phyloP scores from a whole-genome alignment of 2,113 vertebrate genomes.

The Garra rufa region DNA sequence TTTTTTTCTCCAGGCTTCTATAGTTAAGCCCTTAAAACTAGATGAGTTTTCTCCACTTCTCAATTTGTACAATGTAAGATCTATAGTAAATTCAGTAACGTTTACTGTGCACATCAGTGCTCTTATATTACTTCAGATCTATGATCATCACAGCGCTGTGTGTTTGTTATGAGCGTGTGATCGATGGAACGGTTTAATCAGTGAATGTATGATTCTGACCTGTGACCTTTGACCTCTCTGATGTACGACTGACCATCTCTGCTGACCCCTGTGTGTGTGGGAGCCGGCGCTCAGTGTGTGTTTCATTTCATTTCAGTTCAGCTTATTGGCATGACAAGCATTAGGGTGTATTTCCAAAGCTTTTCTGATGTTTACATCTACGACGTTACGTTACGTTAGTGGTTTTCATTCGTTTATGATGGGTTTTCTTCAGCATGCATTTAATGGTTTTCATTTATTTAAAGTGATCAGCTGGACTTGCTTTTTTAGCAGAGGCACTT shows the following conservation, averaged over 20 bases:
- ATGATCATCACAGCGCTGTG: not conserved
- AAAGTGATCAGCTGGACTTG: not conserved
- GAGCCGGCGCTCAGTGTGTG: not conserved
- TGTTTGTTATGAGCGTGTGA: not conserved
- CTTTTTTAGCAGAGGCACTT: not conserved
- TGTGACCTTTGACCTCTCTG: slow-evolving; percentile 28
- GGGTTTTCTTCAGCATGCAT: not conserved
- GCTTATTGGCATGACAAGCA: not conserved
- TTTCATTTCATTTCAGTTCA: not conserved
- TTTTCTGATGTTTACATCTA: no score
- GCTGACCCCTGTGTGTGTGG: slow-evolving; percentile 23
- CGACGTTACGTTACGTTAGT: no score
- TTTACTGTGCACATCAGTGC: not conserved
- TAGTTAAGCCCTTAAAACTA: no score
- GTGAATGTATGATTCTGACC: slow-evolving; percentile 9
- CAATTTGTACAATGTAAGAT: no score
- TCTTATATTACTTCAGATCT: not conserved
- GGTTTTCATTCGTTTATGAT: no score
- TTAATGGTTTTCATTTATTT: not conserved
- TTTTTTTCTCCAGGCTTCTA: no score
- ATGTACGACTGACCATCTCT: slow-evolving; percentile 20
- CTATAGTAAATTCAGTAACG: no score
- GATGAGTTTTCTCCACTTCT: no score
- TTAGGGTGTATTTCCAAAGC: not conserved
- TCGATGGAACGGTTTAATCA: not conserved